phyloP scores from a whole-genome alignment of 2,797 vertebrate species.

The Leptodactylus fallax region DNA sequence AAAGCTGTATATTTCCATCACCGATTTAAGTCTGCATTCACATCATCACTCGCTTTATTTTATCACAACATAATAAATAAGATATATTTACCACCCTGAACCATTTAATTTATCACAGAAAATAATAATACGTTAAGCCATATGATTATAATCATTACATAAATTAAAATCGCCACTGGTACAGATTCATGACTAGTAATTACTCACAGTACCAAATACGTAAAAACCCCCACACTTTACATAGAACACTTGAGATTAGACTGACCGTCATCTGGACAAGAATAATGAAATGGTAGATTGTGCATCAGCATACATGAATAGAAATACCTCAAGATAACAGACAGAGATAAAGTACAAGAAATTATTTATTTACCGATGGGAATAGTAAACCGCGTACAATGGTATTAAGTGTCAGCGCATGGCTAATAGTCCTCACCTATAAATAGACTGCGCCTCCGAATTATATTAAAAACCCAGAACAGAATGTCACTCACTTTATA shows the following conservation, averaged over 20 bases:
- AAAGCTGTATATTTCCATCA: background rate
- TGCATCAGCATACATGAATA: conserved; percentile 27
- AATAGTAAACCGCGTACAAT: conserved; percentile 27
- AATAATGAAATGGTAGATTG: conserved; percentile 43
- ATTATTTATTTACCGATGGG: conserved; percentile 32
- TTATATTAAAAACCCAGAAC: conserved; percentile 12
- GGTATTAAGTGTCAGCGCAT: conserved; percentile 9
- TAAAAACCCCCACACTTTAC: conserved; percentile 19
- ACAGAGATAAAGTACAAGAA: conserved; percentile 27
- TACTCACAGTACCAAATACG: background rate
- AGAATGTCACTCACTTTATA: conserved; percentile 13
- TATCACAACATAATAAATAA: background rate
- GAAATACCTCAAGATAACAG: conserved; percentile 24
- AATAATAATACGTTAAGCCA: conserved; percentile 49
- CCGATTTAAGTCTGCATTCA: background rate
- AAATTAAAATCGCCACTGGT: conserved; percentile 40
- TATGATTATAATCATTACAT: conserved; percentile 56
- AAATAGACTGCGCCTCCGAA: conserved; percentile 39
- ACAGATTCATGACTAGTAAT: conserved; percentile 52
- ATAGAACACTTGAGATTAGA: conserved; percentile 44
- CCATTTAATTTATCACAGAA: conserved; percentile 49
- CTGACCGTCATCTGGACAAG: conserved; percentile 36
- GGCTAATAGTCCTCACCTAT: conserved; percentile 18
- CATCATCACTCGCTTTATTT: background rate
- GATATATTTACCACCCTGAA: conserved; percentile 19